Percentiles rank a stretch among this genome's conserved stretches.
These are phyloP conservation scores for Threskiornis aethiopicus DNA, from an alignment of 2,797 vertebrate genomes.

Conservation along the genomic window DNA sequence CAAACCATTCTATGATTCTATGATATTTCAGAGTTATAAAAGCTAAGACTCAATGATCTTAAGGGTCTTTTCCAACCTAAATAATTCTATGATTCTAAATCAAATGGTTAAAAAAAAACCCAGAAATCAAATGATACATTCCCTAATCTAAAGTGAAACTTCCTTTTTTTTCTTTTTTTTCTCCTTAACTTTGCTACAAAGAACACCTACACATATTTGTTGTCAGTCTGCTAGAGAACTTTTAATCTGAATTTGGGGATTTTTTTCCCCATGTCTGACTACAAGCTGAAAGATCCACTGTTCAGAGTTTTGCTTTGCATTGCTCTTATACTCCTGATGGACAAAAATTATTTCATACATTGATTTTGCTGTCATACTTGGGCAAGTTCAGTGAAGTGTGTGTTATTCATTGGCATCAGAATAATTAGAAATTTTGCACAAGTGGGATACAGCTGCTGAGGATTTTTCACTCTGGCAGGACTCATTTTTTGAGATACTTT, in stretches of 20 bases:
- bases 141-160: not conserved
- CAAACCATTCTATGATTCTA: too few species aligned
- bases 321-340: not conserved
- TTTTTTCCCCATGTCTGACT: not conserved
- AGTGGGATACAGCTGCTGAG: not conserved
- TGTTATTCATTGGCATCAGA: not conserved
- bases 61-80: not conserved
- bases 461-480: not conserved
- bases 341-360: not conserved
- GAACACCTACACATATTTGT: not conserved
- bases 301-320: not conserved
- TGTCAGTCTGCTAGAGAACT: not conserved
- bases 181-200: not conserved
- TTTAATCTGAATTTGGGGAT: not conserved
- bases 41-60: not conserved
- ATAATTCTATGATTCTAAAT: not conserved
- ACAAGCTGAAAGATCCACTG: not conserved
- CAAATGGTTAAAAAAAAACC: not conserved
- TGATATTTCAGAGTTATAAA: not conserved
- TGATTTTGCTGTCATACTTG: not conserved
- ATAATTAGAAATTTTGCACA: not conserved
- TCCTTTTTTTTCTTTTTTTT: not conserved
- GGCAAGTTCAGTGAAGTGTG: not conserved
- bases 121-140: not conserved
- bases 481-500: not conserved